Conservation (phyloP, 2,797 vertebrate species). For the Synaphobranchus kaupii region DNA sequence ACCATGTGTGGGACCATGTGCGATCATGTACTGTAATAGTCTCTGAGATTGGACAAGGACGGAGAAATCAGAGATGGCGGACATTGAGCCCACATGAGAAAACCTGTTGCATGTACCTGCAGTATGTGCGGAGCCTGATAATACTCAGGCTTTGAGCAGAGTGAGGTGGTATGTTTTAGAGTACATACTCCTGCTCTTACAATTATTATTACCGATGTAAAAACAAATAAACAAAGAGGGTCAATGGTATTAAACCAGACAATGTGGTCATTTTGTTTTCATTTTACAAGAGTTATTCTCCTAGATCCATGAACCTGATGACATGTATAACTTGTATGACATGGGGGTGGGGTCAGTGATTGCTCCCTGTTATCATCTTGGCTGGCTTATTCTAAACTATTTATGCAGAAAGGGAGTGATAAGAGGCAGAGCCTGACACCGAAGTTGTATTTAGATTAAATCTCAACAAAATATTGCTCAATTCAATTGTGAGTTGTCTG, state of each 20-base stretch:
- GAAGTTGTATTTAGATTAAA: no score
- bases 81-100: not conserved
- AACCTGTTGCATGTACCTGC: not conserved
- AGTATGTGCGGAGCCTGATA: not conserved
- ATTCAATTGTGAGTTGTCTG: no score
- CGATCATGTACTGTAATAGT: not conserved
- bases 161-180: not conserved
- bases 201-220: not conserved
- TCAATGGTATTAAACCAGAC: not conserved
- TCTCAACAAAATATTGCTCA: no score
- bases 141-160: no score
- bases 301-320: not conserved
- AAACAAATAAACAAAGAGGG: not conserved
- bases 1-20: not conserved
- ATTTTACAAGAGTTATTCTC: not conserved
- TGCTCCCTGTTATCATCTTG: no score
- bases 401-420: no score
- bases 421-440: no score
- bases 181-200: not conserved
- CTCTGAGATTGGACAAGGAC: not conserved
- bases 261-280: not conserved
- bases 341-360: no score
- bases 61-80: not conserved
- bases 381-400: no score
- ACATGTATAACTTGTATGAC: no score